Percentiles rank a stretch among this genome's conserved stretches.
These are phyloP conservation scores for Trypoxylon attenuatum DNA, from an alignment of 2,888 invertebrate species.

Conservation along the genomic window DNA sequence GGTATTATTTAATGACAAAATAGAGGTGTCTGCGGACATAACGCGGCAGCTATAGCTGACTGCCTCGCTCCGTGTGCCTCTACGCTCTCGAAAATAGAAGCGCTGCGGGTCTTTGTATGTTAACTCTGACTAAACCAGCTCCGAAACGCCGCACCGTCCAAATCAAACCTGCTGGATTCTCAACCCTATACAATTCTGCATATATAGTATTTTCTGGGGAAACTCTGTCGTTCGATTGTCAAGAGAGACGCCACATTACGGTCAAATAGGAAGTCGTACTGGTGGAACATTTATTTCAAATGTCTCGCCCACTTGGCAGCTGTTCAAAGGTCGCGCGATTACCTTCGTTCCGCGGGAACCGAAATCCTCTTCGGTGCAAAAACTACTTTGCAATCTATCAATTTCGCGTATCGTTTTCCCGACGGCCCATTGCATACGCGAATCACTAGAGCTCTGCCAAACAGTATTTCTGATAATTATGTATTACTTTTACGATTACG, in stretches of 20 bases:
- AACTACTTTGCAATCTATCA: background rate
- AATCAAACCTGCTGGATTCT: no score
- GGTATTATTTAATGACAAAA: background rate
- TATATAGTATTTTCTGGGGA: no score
- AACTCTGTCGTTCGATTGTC: no score
- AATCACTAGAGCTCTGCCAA: background rate
- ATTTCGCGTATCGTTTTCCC: background rate
- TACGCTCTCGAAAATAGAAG: no score
- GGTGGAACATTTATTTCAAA: constrained; percentile 50
- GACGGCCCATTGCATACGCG: background rate
- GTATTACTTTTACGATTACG: no score
- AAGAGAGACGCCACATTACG: no score
- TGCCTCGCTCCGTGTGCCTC: background rate
- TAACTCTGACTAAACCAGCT: no score
- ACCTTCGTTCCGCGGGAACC: background rate
- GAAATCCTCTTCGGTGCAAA: background rate
- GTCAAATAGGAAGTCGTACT: no score
- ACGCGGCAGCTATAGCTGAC: background rate
- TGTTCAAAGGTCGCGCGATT: constrained; percentile 44
- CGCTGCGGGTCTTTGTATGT: no score
- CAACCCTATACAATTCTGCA: no score
- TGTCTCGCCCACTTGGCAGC: constrained; percentile 47
- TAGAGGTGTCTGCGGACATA: background rate
- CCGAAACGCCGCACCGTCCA: no score
- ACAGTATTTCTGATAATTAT: no score